Base-by-base conservation (phyloP, 2,888 invertebrate genomes). In the Drosophila birchii region DNA sequence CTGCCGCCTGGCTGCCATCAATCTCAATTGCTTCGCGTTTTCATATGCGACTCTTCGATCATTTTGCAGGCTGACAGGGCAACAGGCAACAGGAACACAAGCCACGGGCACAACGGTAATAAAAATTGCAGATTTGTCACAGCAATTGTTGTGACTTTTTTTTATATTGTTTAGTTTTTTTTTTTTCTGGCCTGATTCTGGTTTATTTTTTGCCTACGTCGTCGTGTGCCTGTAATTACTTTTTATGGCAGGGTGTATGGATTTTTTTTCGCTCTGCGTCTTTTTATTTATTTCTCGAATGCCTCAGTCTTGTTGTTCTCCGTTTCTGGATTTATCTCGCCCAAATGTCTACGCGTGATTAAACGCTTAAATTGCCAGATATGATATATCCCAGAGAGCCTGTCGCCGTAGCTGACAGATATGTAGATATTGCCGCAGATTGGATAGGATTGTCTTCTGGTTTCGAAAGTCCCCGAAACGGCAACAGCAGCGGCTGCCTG, bases 11-110 rank as follows among this genome's bases (percentile, higher is more conserved):
- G 79, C 84, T 81, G 76, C 86, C 84, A 86, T 86, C 88, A 86
- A 86, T 86, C 86, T 86, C 88, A 86, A 86, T 86, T 86, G 86
- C 88, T 84, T 86, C 86, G 86, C 84, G 86, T 86, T 88, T 86
- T 86, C 88, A 84, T 81, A 82, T 86, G 86, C 80, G 82, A 84
- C 86, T 86, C 86, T 86, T 86, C 86, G 86, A 86, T 86, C 86
- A 86, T 82, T 88, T 84, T 80, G 78, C 77, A 60, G 75, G 76
- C 75, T 86, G 88, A 88, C 88, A 88, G 51, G 32, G 51, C 51
- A 51, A 34, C 51, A 34, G 69, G 53, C 66, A 79, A 53, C 78
- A 72, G 44, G 67, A 75, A 47, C 78, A 76, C 74, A 68, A 49
- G 59, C 68, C 49, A 47, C 51, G 51, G 54, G 54, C 72, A 62